These are phyloP conservation scores for Palythoa heliodiscus DNA, from an alignment of 92 coral and sea anemone species.

Conservation along the genomic window DNA sequence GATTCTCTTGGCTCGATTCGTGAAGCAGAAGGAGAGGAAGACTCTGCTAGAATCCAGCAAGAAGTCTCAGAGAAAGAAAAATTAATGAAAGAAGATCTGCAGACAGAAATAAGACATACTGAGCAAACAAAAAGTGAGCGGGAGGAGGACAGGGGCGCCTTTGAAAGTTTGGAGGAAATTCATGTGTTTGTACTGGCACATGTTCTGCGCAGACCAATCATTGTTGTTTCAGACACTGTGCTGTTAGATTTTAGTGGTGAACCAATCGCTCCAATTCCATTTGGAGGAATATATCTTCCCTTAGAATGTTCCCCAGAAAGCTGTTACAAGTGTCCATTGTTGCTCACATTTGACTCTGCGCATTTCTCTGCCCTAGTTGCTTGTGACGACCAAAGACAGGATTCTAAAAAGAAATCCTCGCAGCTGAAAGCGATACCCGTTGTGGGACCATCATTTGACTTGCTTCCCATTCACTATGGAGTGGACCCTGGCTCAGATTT, in stretches of 20 bases:
- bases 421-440: conserved; percentile 75
- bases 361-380: conserved; percentile 94
- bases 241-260: conserved; percentile 91
- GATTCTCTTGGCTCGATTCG: conserved; percentile 53
- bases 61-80: conserved; percentile 4
- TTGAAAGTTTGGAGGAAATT: conserved; percentile 95
- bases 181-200: conserved; percentile 95
- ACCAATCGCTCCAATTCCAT: conserved; percentile 94
- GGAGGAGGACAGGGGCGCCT: conserved; percentile 64
- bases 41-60: not conserved
- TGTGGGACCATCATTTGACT: conserved; percentile 69
- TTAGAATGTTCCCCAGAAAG: conserved; percentile 78
- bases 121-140: conserved; percentile 34
- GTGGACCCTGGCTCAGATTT: conserved; percentile 84
- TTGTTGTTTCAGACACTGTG: conserved; percentile 82
- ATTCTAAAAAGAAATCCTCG: conserved; percentile 33
- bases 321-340: conserved; percentile 78
- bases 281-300: conserved; percentile 95
- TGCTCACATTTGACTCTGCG: conserved; percentile 89
- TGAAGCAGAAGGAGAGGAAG: conserved; percentile 53
- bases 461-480: conserved; percentile 81
- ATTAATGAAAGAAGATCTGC: not conserved
- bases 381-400: conserved; percentile 51
- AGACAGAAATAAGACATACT: not conserved
- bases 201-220: conserved; percentile 89